phyloP scores from a whole-genome alignment of 2,797 vertebrate species.

The Manis crassicaudata region DNA sequence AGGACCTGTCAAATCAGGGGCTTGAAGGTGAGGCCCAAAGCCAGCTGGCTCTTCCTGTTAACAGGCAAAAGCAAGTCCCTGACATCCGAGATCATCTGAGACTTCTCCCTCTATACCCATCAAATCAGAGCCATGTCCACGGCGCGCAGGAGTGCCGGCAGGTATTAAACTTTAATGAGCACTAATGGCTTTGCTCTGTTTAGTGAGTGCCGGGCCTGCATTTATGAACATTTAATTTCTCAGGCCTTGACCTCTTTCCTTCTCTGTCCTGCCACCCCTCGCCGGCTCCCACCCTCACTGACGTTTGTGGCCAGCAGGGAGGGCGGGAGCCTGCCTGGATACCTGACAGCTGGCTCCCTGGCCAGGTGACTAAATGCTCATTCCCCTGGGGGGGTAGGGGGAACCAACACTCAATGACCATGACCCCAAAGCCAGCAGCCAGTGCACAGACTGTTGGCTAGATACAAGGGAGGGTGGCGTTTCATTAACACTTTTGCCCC shows the following conservation, averaged over 20 bases:
- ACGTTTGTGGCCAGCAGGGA: conserved; percentile 83
- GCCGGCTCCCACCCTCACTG: conserved; percentile 74
- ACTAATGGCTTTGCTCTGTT: conserved; percentile 89
- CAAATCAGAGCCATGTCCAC: conserved; percentile 85
- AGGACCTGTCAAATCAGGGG: conserved; percentile 54
- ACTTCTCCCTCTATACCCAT: conserved; percentile 87
- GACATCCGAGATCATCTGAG: conserved; percentile 83
- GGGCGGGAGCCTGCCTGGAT: conserved; percentile 83
- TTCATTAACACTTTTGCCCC: conserved; percentile 72
- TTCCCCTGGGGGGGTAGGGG: conserved; percentile 61
- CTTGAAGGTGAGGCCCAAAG: conserved; percentile 75
- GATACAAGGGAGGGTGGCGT: conserved; percentile 1
- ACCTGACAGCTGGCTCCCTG: conserved; percentile 73
- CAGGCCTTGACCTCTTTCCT: conserved; percentile 82
- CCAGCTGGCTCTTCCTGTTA: conserved; percentile 65
- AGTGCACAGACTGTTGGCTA: not conserved
- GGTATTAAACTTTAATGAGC: conserved; percentile 90
- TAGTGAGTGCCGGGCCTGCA: conserved; percentile 81
- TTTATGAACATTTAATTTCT: conserved; percentile 88
- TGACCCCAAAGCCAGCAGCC: too few species aligned
- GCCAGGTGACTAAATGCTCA: conserved; percentile 71
- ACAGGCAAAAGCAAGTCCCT: conserved; percentile 81
- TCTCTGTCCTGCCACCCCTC: not conserved
- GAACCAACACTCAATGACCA: not conserved
- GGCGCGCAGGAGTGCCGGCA: conserved; percentile 84